Conservation (phyloP, 2,888 invertebrate genomes). For the Allolobophora icterica region DNA sequence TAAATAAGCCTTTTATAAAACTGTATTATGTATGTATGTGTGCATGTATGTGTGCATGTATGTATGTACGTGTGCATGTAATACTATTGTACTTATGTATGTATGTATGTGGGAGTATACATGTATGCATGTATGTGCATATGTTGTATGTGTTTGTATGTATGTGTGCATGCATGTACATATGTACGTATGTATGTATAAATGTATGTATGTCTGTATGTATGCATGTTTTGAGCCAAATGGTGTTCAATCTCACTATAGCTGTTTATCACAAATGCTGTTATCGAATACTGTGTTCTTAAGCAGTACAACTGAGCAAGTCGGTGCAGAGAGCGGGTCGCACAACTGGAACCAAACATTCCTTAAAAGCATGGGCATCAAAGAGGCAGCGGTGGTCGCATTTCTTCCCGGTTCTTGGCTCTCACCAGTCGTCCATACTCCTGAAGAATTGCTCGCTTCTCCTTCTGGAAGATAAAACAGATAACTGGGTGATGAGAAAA, state of each 20-base stretch:
- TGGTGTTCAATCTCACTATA: background rate
- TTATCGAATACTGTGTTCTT: background rate
- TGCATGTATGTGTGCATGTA: slow-evolving; percentile 34
- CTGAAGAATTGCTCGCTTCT: slow-evolving; percentile 18
- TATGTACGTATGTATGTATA: too few species aligned
- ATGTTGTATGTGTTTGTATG: slow-evolving; percentile 17
- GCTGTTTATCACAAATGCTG: background rate
- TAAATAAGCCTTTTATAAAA: too few species aligned
- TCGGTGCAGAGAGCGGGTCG: background rate
- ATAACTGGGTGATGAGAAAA: background rate
- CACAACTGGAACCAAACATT: background rate
- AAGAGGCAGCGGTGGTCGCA: background rate
- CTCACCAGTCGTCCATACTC: background rate
- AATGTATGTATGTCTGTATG: too few species aligned
- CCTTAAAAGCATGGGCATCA: background rate
- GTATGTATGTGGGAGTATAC: slow-evolving; percentile 32
- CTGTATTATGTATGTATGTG: slow-evolving; percentile 30
- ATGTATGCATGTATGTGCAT: slow-evolving; percentile 32
- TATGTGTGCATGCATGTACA: background rate
- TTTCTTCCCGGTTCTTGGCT: slow-evolving; percentile 10
- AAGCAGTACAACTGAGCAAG: background rate
- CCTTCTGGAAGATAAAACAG: background rate
- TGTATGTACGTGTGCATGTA: slow-evolving; percentile 37
- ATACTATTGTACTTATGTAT: background rate
- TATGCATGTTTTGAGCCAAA: background rate